Evolutionary conservation across 92 coral and sea anemone genomes (phyloP).

Genomic region (Phenganax marumi): DNA sequence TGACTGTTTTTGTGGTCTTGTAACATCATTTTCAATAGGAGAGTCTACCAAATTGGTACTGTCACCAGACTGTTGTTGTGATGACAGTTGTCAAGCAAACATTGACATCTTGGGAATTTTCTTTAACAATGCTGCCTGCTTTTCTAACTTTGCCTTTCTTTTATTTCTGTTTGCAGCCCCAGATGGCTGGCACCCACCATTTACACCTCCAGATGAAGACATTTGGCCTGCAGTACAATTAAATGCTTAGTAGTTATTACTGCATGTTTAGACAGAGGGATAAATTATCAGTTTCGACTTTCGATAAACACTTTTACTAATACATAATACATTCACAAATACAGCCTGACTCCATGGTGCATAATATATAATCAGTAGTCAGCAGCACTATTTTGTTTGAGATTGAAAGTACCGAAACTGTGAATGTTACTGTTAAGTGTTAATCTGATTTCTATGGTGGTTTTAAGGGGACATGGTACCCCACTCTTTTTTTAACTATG

Average conservation of each 20-base stretch:
- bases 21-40: not conserved
- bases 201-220: constrained; percentile 12
- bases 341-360: constrained; percentile 5
- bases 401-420: not conserved
- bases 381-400: not conserved
- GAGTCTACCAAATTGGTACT: constrained; percentile 4
- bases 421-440: not conserved
- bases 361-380: constrained; percentile 3
- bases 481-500: no score
- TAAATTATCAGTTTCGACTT: constrained; percentile 1
- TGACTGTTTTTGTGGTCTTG: constrained; percentile 1
- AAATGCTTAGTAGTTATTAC: not conserved
- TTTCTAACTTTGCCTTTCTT: constrained; percentile 6
- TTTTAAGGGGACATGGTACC: no score
- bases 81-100: not conserved
- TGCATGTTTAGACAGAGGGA: not conserved
- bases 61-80: constrained; percentile 10
- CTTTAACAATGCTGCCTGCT: constrained; percentile 9
- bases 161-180: constrained; percentile 9
- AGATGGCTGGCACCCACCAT: constrained; percentile 1
- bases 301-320: not conserved
- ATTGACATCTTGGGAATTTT: constrained; percentile 12
- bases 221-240: not conserved
- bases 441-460: constrained; percentile 11
- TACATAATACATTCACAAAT: not conserved